phyloP scores from a whole-genome alignment of 2,113 vertebrate species.

The Verasper variegatus region DNA sequence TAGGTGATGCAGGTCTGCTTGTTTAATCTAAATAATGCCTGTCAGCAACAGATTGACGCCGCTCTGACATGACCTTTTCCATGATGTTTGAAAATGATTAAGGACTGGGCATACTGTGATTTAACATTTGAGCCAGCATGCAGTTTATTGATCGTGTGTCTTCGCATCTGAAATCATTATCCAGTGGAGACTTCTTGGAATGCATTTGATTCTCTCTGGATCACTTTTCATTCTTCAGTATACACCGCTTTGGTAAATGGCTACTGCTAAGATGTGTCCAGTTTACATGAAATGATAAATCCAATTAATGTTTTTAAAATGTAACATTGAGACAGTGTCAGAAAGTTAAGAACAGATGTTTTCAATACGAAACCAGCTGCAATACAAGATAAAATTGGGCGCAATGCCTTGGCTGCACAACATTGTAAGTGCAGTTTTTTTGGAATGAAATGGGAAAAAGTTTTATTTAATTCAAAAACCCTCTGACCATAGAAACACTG shows the following conservation, averaged over 20 bases:
- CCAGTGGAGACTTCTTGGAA: conserved; percentile 23
- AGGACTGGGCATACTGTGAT: conserved; percentile 73
- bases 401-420: no score
- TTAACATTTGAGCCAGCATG: conserved; percentile 80
- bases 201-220: conserved; percentile 36
- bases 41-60: conserved; percentile 59
- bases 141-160: conserved; percentile 68
- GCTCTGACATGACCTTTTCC: conserved; percentile 77
- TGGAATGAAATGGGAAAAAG: no score
- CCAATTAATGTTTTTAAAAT: not conserved
- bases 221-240: conserved; percentile 12
- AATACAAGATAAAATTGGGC: no score
- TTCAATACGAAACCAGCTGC: no score
- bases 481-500: no score
- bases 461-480: no score
- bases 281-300: not conserved
- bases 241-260: conserved; percentile 21
- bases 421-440: no score
- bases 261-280: not conserved
- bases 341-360: not conserved
- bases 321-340: not conserved
- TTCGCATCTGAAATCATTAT: conserved; percentile 67
- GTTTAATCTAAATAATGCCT: conserved; percentile 55
- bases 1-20: conserved; percentile 18
- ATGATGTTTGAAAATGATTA: conserved; percentile 76